A percentile compares a stretch with the other conserved stretches of the same genome.
Conservation (phyloP, 2,113 vertebrate genomes). For the Carettochelys insculpta region DNA sequence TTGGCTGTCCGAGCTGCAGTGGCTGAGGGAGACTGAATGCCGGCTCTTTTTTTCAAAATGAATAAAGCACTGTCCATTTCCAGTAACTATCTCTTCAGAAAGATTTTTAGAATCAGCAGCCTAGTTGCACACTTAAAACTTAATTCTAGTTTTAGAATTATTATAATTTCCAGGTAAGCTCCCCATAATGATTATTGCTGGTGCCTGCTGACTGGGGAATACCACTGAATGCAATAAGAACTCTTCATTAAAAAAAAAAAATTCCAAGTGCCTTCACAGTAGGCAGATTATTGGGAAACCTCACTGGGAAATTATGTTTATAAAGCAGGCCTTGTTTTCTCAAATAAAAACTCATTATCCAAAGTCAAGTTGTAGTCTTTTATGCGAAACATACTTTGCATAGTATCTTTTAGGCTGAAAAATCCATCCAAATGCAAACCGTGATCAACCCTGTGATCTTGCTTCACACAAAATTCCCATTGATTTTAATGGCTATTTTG, state of each 20-base stretch:
- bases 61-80: not conserved
- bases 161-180: not conserved
- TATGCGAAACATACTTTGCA: not conserved
- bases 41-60: no score
- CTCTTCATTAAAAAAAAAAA: not conserved
- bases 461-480: not conserved
- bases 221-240: not conserved
- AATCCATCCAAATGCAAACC: not conserved
- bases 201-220: not conserved
- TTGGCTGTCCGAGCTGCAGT: no score
- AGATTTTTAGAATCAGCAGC: not conserved
- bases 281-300: not conserved
- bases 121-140: not conserved
- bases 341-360: not conserved
- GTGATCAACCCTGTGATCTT: not conserved
- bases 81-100: not conserved
- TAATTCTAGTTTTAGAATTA: not conserved
- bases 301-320: not conserved
- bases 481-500: not conserved
- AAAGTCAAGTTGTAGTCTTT: not conserved
- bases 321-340: not conserved
- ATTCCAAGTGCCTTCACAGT: not conserved
- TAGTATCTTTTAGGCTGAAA: not conserved
- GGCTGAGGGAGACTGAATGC: no score
- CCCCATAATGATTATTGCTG: not conserved